phyloP scores from a whole-genome alignment of 92 coral and sea anemone genomes.

The Palythoa heliodiscus region DNA sequence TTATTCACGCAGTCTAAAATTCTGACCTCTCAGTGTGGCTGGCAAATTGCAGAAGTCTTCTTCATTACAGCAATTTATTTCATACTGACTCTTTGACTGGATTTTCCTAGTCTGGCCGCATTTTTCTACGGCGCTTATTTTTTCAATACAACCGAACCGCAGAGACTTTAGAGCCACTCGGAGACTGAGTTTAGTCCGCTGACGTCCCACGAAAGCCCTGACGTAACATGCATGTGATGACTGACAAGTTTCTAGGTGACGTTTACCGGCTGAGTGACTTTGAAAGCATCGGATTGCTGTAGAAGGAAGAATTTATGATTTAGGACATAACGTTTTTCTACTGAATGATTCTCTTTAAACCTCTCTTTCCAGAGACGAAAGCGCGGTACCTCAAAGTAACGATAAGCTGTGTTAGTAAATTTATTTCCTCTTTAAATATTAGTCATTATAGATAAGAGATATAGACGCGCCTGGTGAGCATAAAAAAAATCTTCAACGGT shows the following conservation, averaged over 20 bases:
- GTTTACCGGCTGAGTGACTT: neutral
- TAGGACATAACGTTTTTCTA: neutral
- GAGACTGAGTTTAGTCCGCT: neutral
- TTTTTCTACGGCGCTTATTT: conserved; percentile 5
- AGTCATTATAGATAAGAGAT: no score
- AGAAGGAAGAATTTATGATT: neutral
- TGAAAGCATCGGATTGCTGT: conserved; percentile 41
- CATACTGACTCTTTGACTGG: neutral
- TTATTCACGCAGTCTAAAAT: neutral
- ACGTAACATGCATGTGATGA: conserved; percentile 36
- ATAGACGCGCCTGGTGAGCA: no score
- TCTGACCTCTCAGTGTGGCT: conserved; percentile 42
- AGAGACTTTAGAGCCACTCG: conserved; percentile 1
- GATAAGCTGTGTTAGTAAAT: no score
- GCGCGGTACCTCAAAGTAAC: no score
- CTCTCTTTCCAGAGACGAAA: neutral
- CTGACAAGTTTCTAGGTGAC: conserved; percentile 19
- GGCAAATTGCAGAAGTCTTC: conserved; percentile 65
- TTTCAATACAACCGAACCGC: conserved; percentile 54
- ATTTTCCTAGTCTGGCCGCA: neutral
- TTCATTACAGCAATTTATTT: conserved; percentile 45
- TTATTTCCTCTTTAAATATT: no score
- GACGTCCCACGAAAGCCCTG: conserved; percentile 9
- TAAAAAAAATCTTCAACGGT: no score
- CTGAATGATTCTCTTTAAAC: no score